These are phyloP conservation scores for Argynnis bischoffii DNA, from an alignment of 2,888 invertebrate genomes.

Conservation along the genomic window DNA sequence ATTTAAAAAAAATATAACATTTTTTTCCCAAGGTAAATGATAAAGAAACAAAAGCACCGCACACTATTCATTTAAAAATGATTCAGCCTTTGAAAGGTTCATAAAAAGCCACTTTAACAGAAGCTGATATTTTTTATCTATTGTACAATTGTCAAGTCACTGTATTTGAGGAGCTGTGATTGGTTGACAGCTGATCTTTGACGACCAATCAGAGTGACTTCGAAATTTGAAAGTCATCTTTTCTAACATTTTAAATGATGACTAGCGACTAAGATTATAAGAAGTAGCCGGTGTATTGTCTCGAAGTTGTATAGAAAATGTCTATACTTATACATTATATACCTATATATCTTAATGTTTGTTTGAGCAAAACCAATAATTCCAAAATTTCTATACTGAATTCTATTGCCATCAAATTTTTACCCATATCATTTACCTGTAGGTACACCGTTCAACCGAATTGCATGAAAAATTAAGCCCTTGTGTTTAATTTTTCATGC, in stretches of 20 bases:
- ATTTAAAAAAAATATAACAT: no score
- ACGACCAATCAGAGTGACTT: constrained; percentile 77
- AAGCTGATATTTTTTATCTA: constrained; percentile 65
- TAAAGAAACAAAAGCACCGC: constrained; percentile 11
- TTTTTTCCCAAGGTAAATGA: not conserved
- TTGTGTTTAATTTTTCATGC: no score
- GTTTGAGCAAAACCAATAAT: no score
- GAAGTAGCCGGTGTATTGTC: not conserved
- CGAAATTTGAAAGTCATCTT: constrained; percentile 77
- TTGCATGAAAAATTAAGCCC: no score
- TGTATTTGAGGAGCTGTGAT: constrained; percentile 77
- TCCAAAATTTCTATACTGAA: no score
- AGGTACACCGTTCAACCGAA: no score
- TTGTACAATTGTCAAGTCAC: constrained; percentile 75
- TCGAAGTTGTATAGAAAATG: no score
- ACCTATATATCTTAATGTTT: no score
- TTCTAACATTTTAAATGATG: constrained; percentile 75
- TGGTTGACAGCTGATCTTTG: constrained; percentile 73
- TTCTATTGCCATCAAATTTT: no score
- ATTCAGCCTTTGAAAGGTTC: constrained; percentile 10
- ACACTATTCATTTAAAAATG: constrained; percentile 12
- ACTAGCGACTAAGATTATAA: constrained; percentile 44
- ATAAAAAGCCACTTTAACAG: constrained; percentile 76
- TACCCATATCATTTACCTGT: no score
- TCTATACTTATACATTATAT: no score